These are phyloP conservation scores for Atherinosoma microstoma DNA, from an alignment of 2,797 vertebrate species.

Conservation along the genomic window DNA sequence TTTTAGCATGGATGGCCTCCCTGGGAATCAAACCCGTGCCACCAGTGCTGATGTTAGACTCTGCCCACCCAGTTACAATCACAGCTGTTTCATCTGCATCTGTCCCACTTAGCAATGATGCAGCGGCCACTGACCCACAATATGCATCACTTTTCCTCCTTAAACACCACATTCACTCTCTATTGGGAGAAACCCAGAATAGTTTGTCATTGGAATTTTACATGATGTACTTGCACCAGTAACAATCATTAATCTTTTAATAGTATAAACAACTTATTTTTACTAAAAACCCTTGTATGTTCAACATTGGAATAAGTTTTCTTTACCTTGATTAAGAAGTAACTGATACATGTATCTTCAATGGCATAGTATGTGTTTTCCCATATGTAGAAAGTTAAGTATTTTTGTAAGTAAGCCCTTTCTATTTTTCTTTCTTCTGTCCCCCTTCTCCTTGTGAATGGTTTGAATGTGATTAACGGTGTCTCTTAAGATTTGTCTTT, in stretches of 20 bases:
- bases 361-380: constrained; percentile 90
- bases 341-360: constrained; percentile 80
- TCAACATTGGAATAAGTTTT: constrained; percentile 88
- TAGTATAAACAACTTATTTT: constrained; percentile 58
- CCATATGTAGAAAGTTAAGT: constrained; percentile 92
- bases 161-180: constrained; percentile 65
- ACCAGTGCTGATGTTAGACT: constrained; percentile 53
- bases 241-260: constrained; percentile 68
- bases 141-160: constrained; percentile 30
- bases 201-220: constrained; percentile 97
- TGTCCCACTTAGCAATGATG: constrained; percentile 66
- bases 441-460: constrained; percentile 92
- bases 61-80: constrained; percentile 51
- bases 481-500: constrained; percentile 98
- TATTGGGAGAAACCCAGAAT: constrained; percentile 85
- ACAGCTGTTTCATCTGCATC: constrained; percentile 69
- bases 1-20: constrained; percentile 52
- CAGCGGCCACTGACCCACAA: constrained; percentile 59
- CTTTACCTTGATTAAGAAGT: constrained; percentile 89
- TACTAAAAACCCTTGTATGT: constrained; percentile 71
- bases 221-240: constrained; percentile 75
- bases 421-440: constrained; percentile 90
- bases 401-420: constrained; percentile 95
- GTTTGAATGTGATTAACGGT: constrained; percentile 99
- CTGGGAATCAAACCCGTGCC: constrained; percentile 62